These are phyloP conservation scores for Pardosa pseudoannulata DNA, from an alignment of 2,888 invertebrate genomes.

Conservation along the genomic window DNA sequence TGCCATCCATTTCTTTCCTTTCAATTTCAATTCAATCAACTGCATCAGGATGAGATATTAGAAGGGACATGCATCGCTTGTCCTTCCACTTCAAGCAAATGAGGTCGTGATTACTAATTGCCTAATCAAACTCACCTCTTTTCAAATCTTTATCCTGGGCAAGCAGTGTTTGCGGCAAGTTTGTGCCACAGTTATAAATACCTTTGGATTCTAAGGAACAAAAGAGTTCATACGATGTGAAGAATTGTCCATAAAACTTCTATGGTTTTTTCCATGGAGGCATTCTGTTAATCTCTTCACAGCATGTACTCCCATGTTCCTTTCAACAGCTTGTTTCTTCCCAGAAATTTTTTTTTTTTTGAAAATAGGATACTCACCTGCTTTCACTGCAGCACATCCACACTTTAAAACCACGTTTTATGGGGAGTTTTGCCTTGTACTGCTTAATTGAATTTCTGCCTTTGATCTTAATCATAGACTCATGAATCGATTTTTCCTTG, in stretches of 20 bases:
- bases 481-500: not conserved
- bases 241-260: not conserved
- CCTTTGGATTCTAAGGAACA: not conserved
- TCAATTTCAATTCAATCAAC: not conserved
- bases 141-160: not conserved
- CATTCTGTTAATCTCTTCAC: not conserved
- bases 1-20: slow-evolving; percentile 2
- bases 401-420: slow-evolving; percentile 22
- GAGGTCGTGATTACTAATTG: not conserved
- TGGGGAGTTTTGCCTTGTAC: slow-evolving; percentile 21
- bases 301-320: slow-evolving; percentile 14
- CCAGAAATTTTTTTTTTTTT: slow-evolving; percentile 18
- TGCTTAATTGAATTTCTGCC: slow-evolving; percentile 29
- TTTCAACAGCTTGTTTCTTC: not conserved
- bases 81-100: slow-evolving; percentile 14
- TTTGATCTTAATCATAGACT: slow-evolving; percentile 26
- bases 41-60: not conserved
- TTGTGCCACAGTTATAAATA: not conserved
- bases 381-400: slow-evolving; percentile 17
- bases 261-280: slow-evolving; percentile 18
- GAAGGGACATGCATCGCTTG: not conserved
- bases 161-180: not conserved
- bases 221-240: not conserved
- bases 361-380: not conserved
- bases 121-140: not conserved